phyloP scores from a whole-genome alignment of 92 coral and sea anemone species.

The Galaxea fascicularis region DNA sequence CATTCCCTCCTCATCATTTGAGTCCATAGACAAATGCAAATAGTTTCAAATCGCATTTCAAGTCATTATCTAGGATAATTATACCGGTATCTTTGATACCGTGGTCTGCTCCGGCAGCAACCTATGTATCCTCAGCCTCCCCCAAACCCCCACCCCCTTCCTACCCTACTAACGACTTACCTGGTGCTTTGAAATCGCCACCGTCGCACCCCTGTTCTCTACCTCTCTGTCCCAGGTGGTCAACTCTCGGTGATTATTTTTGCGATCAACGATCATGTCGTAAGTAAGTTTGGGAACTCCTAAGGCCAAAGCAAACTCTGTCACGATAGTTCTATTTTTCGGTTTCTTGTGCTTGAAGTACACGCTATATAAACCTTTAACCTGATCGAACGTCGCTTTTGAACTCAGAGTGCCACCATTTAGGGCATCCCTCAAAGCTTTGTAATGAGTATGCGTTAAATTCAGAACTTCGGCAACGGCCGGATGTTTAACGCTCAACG shows the following conservation, averaged over 20 bases:
- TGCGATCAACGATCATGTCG: constrained; percentile 24
- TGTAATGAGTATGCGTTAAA: neutral
- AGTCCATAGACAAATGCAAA: too few relatives aligned
- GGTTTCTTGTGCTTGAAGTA: constrained; percentile 27
- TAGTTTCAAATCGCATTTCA: too few relatives aligned
- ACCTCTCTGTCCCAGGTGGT: constrained; percentile 51
- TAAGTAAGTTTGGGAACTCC: constrained; percentile 48
- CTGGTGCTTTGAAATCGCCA: neutral
- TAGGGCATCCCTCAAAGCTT: constrained; percentile 20
- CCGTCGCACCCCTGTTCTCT: too few relatives aligned
- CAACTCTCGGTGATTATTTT: constrained; percentile 15
- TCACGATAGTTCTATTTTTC: neutral
- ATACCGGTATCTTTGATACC: too few relatives aligned
- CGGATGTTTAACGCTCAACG: constrained; percentile 21
- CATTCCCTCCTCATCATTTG: too few relatives aligned
- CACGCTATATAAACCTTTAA: constrained; percentile 15
- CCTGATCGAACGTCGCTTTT: neutral
- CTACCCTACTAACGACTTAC: neutral
- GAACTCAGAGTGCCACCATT: constrained; percentile 18
- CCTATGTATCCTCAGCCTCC: too few relatives aligned
- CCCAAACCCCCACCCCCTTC: neutral
- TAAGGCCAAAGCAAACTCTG: constrained; percentile 49
- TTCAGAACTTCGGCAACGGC: neutral
- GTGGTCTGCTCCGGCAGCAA: too few relatives aligned
- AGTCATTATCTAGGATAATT: too few relatives aligned